Base-by-base conservation (phyloP, 2,113 vertebrate genomes). In the Gadus chalcogrammus region DNA sequence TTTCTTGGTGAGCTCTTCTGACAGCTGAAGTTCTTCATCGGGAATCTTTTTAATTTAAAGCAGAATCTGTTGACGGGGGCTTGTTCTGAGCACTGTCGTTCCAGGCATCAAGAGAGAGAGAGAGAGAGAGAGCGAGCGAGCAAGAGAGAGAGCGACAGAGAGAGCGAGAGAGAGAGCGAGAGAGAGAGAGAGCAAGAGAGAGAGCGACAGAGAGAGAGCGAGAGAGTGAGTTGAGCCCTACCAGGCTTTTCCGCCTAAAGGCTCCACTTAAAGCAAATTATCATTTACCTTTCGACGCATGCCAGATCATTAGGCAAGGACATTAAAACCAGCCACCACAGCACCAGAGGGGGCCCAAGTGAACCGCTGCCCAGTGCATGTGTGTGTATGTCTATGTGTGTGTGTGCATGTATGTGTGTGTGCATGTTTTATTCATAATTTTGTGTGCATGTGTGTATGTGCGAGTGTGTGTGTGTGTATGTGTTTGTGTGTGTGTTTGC, bases 201-300 rank as follows among this genome's bases (percentile, higher is more conserved):
- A 5, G 15, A 1, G 55, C 5, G 55, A 56, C 5, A 58, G 84
- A 85, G 84, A 56, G 13, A 5, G 15, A 1, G 55, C 5, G 55
- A 56, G 55, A 58, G 84, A 85, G 84, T 81, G 73, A 72, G 81
- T 80, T 79, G 78, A 89, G 87, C 83, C 80, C 82, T 83, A 86
- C 83, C 86, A 84, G 88, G 86, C 88, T 87, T 89, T 91, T 90
- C 83, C 70, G 85, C 87, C 89, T 91, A 91, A 92, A 90, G 83
- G 89, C 88, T 91, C 90, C 88, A 93, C 91, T 92, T 92, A 91
- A 92, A 91, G 90, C 89, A 91, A 92, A 92, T 92, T 88, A 91
- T 89, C 87, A 88, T 92, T 91, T 91, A 92, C 91, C 89, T 92
- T 92, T 91, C 78, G 87, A 88, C 82, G 84, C 78, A 84, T 89